phyloP scores from a whole-genome alignment of 2,113 vertebrate species.

The Ciconia maguari region DNA sequence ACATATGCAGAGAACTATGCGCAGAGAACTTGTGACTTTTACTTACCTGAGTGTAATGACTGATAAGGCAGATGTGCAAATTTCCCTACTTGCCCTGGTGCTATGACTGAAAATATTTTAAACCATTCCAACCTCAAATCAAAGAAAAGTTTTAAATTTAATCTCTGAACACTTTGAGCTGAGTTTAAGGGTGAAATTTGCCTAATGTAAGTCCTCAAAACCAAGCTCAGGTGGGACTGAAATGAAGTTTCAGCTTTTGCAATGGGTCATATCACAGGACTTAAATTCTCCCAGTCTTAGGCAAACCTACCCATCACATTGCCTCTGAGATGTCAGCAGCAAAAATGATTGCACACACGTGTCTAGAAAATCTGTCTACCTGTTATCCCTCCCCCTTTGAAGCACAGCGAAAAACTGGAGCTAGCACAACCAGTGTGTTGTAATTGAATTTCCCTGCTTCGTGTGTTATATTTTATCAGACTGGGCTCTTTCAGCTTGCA shows the following conservation, averaged over 20 bases:
- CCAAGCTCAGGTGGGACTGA: not conserved
- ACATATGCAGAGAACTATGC: not conserved
- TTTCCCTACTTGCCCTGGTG: not conserved
- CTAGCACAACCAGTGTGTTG: not conserved
- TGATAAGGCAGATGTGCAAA: not conserved
- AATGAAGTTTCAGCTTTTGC: not conserved
- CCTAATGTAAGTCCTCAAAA: not conserved
- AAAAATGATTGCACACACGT: not conserved
- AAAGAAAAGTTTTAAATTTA: not conserved
- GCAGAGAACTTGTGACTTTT: not conserved
- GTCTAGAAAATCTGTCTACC: not conserved
- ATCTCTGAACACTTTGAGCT: not conserved
- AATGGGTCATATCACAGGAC: not conserved
- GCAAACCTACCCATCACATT: not conserved
- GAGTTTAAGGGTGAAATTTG: conserved; percentile 12
- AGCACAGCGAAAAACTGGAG: not conserved
- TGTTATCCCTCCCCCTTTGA: not conserved
- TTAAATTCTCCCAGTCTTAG: not conserved
- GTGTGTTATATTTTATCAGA: not conserved
- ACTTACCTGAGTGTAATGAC: not conserved
- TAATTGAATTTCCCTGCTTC: conserved; percentile 27
- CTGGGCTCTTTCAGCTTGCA: not conserved
- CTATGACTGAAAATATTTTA: not conserved
- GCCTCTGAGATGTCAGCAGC: not conserved
- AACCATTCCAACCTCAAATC: not conserved